These are phyloP conservation scores for Hydrochoerus hydrochaeris DNA, from an alignment of 2,113 vertebrate genomes.

Conservation along the genomic window DNA sequence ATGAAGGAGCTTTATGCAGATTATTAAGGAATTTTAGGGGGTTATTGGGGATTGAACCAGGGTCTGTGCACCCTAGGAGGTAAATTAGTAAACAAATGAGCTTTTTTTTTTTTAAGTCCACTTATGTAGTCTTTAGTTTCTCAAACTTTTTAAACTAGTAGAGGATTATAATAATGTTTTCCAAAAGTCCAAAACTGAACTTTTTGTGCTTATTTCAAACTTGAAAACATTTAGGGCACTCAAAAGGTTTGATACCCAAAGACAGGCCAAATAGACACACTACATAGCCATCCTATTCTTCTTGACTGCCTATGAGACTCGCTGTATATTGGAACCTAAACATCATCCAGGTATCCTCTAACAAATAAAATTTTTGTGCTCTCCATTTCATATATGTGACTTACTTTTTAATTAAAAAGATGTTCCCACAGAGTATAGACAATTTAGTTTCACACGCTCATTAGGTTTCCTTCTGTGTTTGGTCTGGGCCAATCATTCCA, in stretches of 20 bases:
- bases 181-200: constrained; percentile 5
- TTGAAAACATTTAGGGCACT: constrained; percentile 25
- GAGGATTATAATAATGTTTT: not conserved
- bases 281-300: not conserved
- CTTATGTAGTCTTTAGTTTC: not conserved
- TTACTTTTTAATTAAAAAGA: constrained; percentile 38
- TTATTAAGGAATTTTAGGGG: not conserved
- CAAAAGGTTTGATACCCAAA: not conserved
- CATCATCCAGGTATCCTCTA: not conserved
- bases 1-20: not conserved
- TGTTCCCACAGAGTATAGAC: not conserved
- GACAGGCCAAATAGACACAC: not conserved
- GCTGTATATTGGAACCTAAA: not conserved
- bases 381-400: not conserved
- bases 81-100: constrained; percentile 5
- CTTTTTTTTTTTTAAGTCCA: not conserved
- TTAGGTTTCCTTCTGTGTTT: not conserved
- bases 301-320: not conserved
- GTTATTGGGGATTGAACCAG: not conserved
- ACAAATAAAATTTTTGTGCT: constrained; percentile 1
- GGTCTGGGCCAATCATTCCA: not conserved
- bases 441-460: not conserved
- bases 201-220: constrained; percentile 4
- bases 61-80: not conserved
- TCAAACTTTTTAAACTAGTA: constrained; percentile 33